Base-by-base conservation (phyloP, 1,140 invertebrate genomes). In the Drosophila repletoides region DNA sequence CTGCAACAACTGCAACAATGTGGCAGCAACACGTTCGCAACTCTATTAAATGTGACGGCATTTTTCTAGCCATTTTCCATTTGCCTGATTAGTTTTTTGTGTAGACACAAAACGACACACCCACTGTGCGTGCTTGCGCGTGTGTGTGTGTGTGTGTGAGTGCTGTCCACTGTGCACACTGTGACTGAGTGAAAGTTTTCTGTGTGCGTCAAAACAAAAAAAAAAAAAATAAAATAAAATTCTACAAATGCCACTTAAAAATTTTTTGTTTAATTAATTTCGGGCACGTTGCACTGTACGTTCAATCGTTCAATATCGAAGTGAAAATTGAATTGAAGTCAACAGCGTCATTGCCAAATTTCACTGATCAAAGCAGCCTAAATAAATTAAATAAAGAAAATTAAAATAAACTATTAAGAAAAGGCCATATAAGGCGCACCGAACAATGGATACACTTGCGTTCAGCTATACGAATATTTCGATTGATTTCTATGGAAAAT, bases 231-330 rank as follows among this genome's bases (percentile, higher is more conserved):
- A n/a, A n/a, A n/a, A n/a, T n/a, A n/a, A n/a, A 33, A 69, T 64
- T 64, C 66, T 69, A 64, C 40, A 68, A 68, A 52, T 46, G 49
- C 26, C 41, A 55, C 26, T 55, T 53, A 33, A 67, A 60, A 38
- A 21, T 49, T 38, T 45, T 52, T 52, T 15, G 12, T 49, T 63
- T 29, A 49, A 63, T 31, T 63, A 33, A 68, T 40, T 63, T 22
- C 21, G 41, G 21, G 40, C 65, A 56, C 51, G 60, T 55, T 55
- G 33, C 36, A n/a, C n/a, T n/a, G n/a, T n/a, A n/a, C n/a, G n/a
- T n/a, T n/a, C n/a, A n/a, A n/a, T n/a, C n/a, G 10, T 41, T 24
- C 53, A 40, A 19, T 33, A 46, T 48, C 26, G 21, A n/a, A 55
- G 59, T 64, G 49, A 68, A 63, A 68, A 53, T 40, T 43, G 36